These are phyloP conservation scores for Hypotaenidia okinawae DNA, from an alignment of 2,797 vertebrate species.

Conservation along the genomic window DNA sequence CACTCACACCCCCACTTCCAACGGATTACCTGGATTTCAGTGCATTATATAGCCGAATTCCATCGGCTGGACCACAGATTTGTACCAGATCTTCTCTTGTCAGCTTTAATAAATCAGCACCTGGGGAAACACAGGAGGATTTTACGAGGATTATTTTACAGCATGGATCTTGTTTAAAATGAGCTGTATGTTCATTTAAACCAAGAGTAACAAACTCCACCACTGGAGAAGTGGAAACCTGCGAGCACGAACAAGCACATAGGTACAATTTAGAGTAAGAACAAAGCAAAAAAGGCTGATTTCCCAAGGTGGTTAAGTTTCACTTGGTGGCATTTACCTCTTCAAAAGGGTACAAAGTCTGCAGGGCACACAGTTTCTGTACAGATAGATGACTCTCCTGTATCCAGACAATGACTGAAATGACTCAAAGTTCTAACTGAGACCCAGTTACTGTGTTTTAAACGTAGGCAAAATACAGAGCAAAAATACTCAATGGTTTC, in stretches of 20 bases:
- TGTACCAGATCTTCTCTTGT: constrained; percentile 93
- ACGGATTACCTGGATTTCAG: constrained; percentile 89
- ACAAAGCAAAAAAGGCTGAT: accelerated
- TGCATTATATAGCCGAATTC: constrained; percentile 93
- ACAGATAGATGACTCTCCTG: background rate
- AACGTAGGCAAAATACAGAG: background rate
- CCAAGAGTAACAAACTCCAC: background rate
- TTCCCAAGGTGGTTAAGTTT: background rate
- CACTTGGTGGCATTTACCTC: background rate
- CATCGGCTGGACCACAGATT: constrained; percentile 94
- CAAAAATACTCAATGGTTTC: background rate
- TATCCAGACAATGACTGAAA: background rate
- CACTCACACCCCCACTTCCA: background rate
- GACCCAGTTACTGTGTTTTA: background rate
- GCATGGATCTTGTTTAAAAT: background rate
- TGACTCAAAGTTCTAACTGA: background rate
- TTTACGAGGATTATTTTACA: background rate
- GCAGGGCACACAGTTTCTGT: background rate
- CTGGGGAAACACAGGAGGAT: constrained; percentile 65
- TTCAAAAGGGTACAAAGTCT: accelerated
- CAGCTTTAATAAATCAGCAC: constrained; percentile 95
- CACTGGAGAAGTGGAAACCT: background rate
- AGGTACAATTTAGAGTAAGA: background rate
- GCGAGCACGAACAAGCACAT: background rate
- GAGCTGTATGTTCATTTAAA: background rate